phyloP scores from a whole-genome alignment of 2,888 invertebrate genomes.

The Lissocephala sabroskyi region DNA sequence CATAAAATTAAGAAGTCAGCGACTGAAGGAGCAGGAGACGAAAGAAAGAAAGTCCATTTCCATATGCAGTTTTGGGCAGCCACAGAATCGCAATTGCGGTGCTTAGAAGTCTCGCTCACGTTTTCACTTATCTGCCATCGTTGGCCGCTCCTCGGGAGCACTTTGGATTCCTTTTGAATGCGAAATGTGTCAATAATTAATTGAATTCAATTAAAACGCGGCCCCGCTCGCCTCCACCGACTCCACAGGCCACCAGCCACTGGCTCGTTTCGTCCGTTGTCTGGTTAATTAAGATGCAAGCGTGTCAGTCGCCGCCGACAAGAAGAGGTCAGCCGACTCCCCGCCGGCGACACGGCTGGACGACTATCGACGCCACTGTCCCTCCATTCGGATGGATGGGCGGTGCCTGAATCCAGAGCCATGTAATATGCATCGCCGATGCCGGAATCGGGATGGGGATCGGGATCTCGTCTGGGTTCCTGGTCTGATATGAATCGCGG shows the following conservation, averaged over 20 bases:
- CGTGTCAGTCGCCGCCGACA: slow-evolving; percentile 38
- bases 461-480: slow-evolving; percentile 5
- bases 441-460: slow-evolving; percentile 11
- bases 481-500: slow-evolving; percentile 19
- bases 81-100: slow-evolving; percentile 15
- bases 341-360: not conserved
- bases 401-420: slow-evolving; percentile 11
- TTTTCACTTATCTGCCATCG: slow-evolving; percentile 31
- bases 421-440: slow-evolving; percentile 28
- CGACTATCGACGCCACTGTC: slow-evolving; percentile 3
- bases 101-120: slow-evolving; percentile 37
- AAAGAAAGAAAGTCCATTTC: slow-evolving; percentile 48
- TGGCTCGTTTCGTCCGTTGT: no score
- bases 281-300: slow-evolving; percentile 66
- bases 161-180: slow-evolving; percentile 47
- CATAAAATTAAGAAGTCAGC: slow-evolving; percentile 27
- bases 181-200: slow-evolving; percentile 71
- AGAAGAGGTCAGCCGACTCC: slow-evolving; percentile 6
- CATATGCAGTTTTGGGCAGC: slow-evolving; percentile 33
- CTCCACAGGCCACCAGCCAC: slow-evolving; percentile 3
- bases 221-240: slow-evolving; percentile 12
- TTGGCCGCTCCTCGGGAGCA: slow-evolving; percentile 14
- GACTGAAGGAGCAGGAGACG: no score
- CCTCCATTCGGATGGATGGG: not conserved
- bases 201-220: slow-evolving; percentile 69